These are phyloP conservation scores for Euthynnus affinis DNA, from an alignment of 2,797 vertebrate genomes.

Conservation along the genomic window DNA sequence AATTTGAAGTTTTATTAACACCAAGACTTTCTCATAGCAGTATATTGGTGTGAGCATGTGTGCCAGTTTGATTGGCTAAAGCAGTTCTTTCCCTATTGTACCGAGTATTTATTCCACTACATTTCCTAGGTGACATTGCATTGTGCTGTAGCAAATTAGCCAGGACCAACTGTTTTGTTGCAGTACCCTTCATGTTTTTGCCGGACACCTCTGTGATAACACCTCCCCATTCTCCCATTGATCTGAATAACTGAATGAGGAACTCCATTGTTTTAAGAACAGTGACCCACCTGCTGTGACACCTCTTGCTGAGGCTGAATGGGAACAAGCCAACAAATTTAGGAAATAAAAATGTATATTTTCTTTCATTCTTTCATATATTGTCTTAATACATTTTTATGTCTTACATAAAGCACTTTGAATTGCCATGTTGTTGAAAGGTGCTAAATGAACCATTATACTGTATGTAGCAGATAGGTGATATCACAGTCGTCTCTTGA, in stretches of 20 bases:
- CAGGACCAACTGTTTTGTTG: not conserved
- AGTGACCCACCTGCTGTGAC: too few species aligned
- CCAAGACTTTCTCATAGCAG: not conserved
- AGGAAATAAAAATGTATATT: not conserved
- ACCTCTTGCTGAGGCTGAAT: not conserved
- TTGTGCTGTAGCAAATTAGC: not conserved
- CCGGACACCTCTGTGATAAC: not conserved
- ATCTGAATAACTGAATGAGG: not conserved
- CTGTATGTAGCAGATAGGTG: not conserved
- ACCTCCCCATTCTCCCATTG: not conserved
- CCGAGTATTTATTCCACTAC: not conserved
- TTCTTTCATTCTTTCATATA: not conserved
- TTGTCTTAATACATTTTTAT: not conserved
- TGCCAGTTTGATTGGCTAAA: not conserved
- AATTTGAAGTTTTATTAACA: not conserved
- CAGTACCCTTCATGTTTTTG: not conserved
- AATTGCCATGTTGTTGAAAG: not conserved
- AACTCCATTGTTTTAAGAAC: not conserved
- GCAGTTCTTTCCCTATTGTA: not conserved
- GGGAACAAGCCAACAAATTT: not conserved
- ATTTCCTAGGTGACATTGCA: not conserved
- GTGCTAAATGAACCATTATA: not conserved
- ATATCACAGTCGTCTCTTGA: not conserved
- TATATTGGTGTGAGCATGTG: not conserved
- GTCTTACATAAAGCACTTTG: not conserved